A percentile compares a stretch with the other conserved stretches of the same genome.
Conservation (phyloP, 2,888 invertebrate genomes). For the Germaria angustata region DNA sequence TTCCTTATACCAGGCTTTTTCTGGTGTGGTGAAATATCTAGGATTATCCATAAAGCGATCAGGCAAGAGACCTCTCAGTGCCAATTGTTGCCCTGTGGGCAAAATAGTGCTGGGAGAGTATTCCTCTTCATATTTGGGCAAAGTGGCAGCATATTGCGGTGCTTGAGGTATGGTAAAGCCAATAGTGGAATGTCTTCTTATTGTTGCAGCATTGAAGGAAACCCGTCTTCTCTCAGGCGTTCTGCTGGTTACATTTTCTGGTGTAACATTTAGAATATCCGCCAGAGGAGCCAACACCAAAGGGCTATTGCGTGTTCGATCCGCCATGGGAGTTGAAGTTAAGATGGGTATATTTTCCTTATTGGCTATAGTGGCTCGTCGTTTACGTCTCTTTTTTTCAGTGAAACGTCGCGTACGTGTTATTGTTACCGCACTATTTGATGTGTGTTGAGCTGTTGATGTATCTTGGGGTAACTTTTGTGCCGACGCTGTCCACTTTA, state of each 20-base stretch:
- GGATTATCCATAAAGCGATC: slow-evolving; percentile 77
- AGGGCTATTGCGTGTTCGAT: slow-evolving; percentile 72
- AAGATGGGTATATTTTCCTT: slow-evolving; percentile 74
- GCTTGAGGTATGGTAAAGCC: slow-evolving; percentile 50
- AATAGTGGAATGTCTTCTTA: slow-evolving; percentile 61
- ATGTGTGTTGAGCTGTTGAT: slow-evolving; percentile 37
- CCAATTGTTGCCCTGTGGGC: slow-evolving; percentile 75
- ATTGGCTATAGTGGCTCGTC: slow-evolving; percentile 76
- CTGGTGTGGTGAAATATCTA: slow-evolving; percentile 74
- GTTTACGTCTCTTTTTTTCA: slow-evolving; percentile 68
- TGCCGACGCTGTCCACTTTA: slow-evolving; percentile 78
- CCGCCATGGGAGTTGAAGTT: slow-evolving; percentile 75
- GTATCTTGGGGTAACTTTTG: slow-evolving; percentile 72
- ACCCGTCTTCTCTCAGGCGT: slow-evolving; percentile 60
- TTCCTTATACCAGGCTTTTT: background rate
- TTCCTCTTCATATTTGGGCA: slow-evolving; percentile 79
- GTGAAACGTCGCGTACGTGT: slow-evolving; percentile 55
- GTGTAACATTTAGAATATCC: slow-evolving; percentile 74
- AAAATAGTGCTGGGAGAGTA: slow-evolving; percentile 77
- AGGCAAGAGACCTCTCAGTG: slow-evolving; percentile 76
- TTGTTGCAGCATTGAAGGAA: background rate
- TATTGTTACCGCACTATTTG: background rate
- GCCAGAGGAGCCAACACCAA: slow-evolving; percentile 74
- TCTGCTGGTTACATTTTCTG: slow-evolving; percentile 65
- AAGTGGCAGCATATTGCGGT: slow-evolving; percentile 75